phyloP scores from a whole-genome alignment of 2,888 invertebrate species.

The Uloborus plumipes region DNA sequence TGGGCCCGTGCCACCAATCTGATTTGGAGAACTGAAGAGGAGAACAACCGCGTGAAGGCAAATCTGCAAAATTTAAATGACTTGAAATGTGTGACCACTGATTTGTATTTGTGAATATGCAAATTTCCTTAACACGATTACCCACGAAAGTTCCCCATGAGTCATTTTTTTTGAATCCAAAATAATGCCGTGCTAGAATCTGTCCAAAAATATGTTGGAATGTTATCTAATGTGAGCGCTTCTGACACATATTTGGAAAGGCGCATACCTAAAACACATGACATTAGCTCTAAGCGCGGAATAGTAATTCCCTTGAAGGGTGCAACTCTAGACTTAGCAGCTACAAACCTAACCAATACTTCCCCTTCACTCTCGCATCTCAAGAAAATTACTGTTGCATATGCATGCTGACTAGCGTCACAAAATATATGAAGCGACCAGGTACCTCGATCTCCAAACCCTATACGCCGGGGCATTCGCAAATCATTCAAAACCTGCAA shows the following conservation, averaged over 20 bases:
- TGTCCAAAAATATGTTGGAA: not conserved
- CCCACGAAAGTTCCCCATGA: constrained; percentile 6
- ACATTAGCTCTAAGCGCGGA: not conserved
- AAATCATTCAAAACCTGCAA: not conserved
- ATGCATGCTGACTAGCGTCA: constrained; percentile 9
- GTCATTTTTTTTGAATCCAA: constrained; percentile 2
- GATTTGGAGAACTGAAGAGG: constrained; percentile 14
- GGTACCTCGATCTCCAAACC: not conserved
- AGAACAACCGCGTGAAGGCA: not conserved
- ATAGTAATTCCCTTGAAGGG: not conserved
- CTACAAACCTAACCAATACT: not conserved
- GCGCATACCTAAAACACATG: constrained; percentile 1
- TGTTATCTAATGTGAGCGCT: not conserved
- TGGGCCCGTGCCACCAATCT: not conserved
- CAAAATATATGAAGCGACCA: constrained; percentile 15
- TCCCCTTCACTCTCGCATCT: not conserved
- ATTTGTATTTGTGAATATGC: not conserved
- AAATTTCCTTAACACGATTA: constrained; percentile 3
- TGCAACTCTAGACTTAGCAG: not conserved
- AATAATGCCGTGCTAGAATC: not conserved
- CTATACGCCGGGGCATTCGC: not conserved
- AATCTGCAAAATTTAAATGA: not conserved
- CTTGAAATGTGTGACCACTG: constrained; percentile 3
- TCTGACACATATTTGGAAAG: constrained; percentile 2
- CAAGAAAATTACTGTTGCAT: not conserved